Percentiles rank a stretch among this genome's conserved stretches.
Conservation (phyloP, 53 echinoderm and acorn worm species). For the Astropecten irregularis region DNA sequence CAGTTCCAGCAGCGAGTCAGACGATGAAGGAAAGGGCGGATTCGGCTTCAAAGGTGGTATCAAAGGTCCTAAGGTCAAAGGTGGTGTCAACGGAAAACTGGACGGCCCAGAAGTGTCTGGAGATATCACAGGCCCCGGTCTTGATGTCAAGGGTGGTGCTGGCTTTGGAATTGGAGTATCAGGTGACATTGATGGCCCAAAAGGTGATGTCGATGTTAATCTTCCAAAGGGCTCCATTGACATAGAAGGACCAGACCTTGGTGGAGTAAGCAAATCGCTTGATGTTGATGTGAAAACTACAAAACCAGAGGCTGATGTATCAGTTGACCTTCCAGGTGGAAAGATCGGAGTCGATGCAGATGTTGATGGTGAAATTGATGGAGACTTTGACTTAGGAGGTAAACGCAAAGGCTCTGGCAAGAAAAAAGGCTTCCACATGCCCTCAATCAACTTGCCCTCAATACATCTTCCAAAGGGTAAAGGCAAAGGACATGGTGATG, state of each 20-base stretch:
- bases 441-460: conserved; percentile 41
- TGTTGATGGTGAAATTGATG: conserved; percentile 3
- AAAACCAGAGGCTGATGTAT: conserved; percentile 41
- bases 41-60: conserved; percentile 54
- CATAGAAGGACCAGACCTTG: conserved; percentile 39
- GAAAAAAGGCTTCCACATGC: conserved; percentile 45
- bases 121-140: conserved; percentile 62
- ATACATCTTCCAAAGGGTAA: conserved; percentile 45
- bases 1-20: conserved; percentile 15
- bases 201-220: conserved; percentile 24
- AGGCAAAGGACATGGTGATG: conserved; percentile 33
- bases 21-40: conserved; percentile 55
- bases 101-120: conserved; percentile 67
- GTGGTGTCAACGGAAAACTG: conserved; percentile 54
- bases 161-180: conserved; percentile 42
- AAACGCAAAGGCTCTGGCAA: conserved; percentile 26
- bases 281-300: conserved; percentile 53
- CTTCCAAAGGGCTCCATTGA: conserved; percentile 25
- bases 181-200: conserved; percentile 39
- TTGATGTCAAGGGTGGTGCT: conserved; percentile 56
- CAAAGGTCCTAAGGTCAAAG: conserved; percentile 67
- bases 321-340: conserved; percentile 22
- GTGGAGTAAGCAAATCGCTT: neutral
- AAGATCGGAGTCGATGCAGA: conserved; percentile 38
- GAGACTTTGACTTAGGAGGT: conserved; percentile 28